Percentiles rank a stretch among this genome's conserved stretches.
Evolutionary conservation across 2,113 vertebrate genomes (phyloP).

Genomic region (Mugil cephalus): DNA sequence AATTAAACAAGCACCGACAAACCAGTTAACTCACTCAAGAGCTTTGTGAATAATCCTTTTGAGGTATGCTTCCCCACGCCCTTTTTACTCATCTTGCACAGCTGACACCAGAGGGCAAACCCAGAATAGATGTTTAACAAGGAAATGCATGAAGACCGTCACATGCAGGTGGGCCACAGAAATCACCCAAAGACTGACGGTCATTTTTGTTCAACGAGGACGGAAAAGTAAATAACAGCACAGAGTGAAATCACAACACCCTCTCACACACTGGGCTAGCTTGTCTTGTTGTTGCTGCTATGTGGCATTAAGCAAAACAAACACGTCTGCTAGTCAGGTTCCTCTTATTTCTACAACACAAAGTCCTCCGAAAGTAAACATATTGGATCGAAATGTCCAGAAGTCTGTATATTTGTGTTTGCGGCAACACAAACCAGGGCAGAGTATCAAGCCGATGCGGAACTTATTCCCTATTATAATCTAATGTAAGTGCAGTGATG

Average conservation of each 20-base stretch:
- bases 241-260: constrained; percentile 32
- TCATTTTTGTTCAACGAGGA: constrained; percentile 6
- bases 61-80: background rate
- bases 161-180: background rate
- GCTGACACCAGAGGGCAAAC: constrained; percentile 26
- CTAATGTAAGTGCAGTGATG: background rate
- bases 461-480: background rate
- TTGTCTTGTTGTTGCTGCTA: constrained; percentile 63
- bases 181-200: background rate
- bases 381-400: constrained; percentile 16
- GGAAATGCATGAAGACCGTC: background rate
- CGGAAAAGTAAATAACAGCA: constrained; percentile 19
- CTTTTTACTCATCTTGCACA: constrained; percentile 3
- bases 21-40: background rate
- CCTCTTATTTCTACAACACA: constrained; percentile 39
- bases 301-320: constrained; percentile 69
- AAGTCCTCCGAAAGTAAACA: constrained; percentile 44
- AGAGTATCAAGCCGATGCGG: background rate
- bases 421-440: background rate
- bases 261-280: constrained; percentile 49
- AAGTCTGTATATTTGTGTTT: background rate
- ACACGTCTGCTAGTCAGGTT: constrained; percentile 46
- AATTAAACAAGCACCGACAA: background rate
- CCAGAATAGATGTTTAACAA: background rate
- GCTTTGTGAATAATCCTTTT: background rate